phyloP scores from a whole-genome alignment of 2,888 invertebrate species.

The Andricus quercusramuli region DNA sequence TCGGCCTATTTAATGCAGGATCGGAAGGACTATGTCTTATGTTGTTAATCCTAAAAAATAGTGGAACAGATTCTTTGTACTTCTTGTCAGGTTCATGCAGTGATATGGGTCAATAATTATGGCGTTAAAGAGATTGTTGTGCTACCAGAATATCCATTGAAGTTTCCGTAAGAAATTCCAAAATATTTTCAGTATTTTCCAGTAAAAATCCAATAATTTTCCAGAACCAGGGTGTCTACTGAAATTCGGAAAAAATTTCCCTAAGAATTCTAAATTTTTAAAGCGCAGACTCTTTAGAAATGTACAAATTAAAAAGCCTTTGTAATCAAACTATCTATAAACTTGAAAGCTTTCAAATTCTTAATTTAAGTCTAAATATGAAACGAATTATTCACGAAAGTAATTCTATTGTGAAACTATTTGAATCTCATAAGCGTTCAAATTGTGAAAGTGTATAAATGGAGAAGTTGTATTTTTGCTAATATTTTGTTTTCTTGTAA shows the following conservation, averaged over 20 bases:
- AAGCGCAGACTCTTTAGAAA: not conserved
- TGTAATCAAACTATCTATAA: not conserved
- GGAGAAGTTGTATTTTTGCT: not conserved
- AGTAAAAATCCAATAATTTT: constrained; percentile 27
- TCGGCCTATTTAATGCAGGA: constrained; percentile 77
- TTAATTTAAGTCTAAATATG: not conserved
- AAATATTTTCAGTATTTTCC: constrained; percentile 22
- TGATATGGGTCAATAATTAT: not conserved
- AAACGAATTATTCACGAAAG: not conserved
- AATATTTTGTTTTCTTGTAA: no score
- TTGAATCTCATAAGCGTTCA: not conserved
- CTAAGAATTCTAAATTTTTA: not conserved
- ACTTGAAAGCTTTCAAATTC: not conserved
- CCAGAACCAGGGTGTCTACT: constrained; percentile 28
- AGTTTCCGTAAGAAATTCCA: constrained; percentile 9
- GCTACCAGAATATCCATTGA: constrained; percentile 10
- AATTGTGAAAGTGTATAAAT: not conserved
- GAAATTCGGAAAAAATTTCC: constrained; percentile 17
- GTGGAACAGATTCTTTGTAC: not conserved
- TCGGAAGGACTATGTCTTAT: constrained; percentile 80
- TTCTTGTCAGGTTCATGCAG: not conserved
- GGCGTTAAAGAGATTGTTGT: not conserved
- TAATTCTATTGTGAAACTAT: not conserved
- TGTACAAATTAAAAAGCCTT: not conserved
- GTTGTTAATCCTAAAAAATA: constrained; percentile 77